These are phyloP conservation scores for Nesoenas mayeri DNA, from an alignment of 2,113 vertebrate genomes.

Conservation along the genomic window DNA sequence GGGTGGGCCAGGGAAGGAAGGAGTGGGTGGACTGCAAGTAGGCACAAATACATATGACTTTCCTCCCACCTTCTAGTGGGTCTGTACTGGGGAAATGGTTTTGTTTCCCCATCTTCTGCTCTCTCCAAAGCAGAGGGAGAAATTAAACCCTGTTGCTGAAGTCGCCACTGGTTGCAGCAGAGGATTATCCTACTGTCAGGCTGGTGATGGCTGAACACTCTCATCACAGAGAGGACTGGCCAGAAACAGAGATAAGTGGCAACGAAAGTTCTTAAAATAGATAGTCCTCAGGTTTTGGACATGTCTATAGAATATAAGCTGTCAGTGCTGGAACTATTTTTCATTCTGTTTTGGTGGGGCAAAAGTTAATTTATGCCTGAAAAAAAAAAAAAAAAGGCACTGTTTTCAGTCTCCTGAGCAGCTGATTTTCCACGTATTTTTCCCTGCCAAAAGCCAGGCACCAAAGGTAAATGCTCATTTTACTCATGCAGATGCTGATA, in stretches of 20 bases:
- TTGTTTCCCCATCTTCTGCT: not conserved
- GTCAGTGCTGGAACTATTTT: not conserved
- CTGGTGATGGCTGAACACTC: not conserved
- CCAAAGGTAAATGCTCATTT: not conserved
- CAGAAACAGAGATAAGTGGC: not conserved
- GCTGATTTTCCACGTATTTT: not conserved
- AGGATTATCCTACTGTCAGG: rapidly evolving
- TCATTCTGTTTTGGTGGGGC: not conserved
- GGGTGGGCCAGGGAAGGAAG: slow-evolving; percentile 50
- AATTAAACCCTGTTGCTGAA: not conserved
- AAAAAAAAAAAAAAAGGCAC: not conserved
- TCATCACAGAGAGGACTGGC: not conserved
- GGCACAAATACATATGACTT: not conserved
- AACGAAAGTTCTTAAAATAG: not conserved
- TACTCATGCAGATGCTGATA: not conserved
- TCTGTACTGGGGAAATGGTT: not conserved
- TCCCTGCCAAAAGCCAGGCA: not conserved
- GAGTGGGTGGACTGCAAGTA: slow-evolving; percentile 44
- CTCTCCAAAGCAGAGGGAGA: not conserved
- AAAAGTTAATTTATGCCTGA: not conserved
- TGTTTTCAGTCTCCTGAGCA: not conserved
- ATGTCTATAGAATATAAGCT: not conserved
- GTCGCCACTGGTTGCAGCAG: rapidly evolving
- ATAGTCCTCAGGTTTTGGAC: not conserved
- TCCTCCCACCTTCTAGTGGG: slow-evolving; percentile 16